A percentile compares a stretch with the other conserved stretches of the same genome.
Evolutionary conservation across 2,888 invertebrate species (phyloP).

Genomic region (Bugula neritina): DNA sequence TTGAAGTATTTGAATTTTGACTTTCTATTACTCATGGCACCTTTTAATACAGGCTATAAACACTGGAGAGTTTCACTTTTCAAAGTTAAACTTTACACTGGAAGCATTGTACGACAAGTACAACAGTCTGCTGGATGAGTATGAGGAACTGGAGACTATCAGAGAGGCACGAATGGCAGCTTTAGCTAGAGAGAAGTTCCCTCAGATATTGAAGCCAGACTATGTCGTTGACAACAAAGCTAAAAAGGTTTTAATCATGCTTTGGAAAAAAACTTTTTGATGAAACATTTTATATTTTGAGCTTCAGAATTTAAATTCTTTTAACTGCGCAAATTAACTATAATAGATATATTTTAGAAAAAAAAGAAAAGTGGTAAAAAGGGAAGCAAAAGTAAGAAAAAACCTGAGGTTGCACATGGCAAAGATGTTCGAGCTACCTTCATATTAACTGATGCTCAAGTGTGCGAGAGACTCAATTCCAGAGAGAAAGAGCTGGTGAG

Average conservation of each 20-base stretch:
- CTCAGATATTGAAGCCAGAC: constrained; percentile 37
- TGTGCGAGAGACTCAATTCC: neutral
- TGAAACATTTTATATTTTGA: too few species aligned
- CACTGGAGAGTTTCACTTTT: constrained; percentile 40
- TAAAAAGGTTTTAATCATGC: constrained; percentile 28
- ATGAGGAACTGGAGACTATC: constrained; percentile 35
- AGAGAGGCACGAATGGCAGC: constrained; percentile 33
- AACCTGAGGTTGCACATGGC: neutral
- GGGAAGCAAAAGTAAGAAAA: neutral
- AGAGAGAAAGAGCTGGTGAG: neutral
- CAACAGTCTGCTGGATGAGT: constrained; percentile 35
- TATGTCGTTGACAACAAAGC: constrained; percentile 39
- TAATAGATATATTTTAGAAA: too few species aligned
- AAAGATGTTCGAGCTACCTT: neutral
- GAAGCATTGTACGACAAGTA: constrained; percentile 42
- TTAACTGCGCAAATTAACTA: too few species aligned
- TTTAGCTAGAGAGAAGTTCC: constrained; percentile 36
- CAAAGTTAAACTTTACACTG: constrained; percentile 43
- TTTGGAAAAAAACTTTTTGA: too few species aligned
- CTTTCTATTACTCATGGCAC: too few species aligned
- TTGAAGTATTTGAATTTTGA: too few species aligned
- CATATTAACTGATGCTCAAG: neutral
- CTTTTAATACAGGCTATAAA: constrained; percentile 41
- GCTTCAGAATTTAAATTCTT: too few species aligned
- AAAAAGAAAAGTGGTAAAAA: neutral